Conservation (phyloP, 2,113 vertebrate genomes). For the Cyprinodon tularosa region DNA sequence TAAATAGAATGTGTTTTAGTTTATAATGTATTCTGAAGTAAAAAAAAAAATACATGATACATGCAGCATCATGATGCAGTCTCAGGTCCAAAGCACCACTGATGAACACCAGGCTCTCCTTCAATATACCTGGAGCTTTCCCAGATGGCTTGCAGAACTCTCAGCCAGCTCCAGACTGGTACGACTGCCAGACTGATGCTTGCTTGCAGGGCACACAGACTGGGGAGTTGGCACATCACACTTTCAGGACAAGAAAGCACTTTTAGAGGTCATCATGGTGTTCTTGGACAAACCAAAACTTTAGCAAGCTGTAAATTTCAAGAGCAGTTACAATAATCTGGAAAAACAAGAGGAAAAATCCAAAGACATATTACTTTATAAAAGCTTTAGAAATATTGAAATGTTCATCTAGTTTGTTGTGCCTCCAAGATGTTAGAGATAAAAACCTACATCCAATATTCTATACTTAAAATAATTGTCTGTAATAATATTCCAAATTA, state of each 20-base stretch:
- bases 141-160: slow-evolving; percentile 80
- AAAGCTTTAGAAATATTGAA: not conserved
- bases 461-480: no score
- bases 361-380: not conserved
- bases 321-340: slow-evolving; percentile 2
- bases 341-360: not conserved
- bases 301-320: slow-evolving; percentile 9
- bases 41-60: slow-evolving; percentile 6
- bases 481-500: no score
- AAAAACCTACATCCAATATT: no score
- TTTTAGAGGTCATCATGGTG: slow-evolving; percentile 77
- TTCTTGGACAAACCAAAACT: slow-evolving; percentile 61
- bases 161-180: slow-evolving; percentile 65
- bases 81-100: slow-evolving; percentile 37
- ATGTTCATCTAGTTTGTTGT: not conserved
- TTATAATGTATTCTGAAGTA: slow-evolving; percentile 1
- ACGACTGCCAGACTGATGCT: slow-evolving; percentile 63
- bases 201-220: slow-evolving; percentile 66
- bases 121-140: slow-evolving; percentile 78
- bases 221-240: slow-evolving; percentile 73
- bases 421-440: no score
- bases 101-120: slow-evolving; percentile 61
- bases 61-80: slow-evolving; percentile 60
- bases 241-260: slow-evolving; percentile 71
- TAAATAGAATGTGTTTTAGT: not conserved